Percentiles rank a stretch among this genome's conserved stretches.
These are phyloP conservation scores for Lophura nycthemera DNA, from an alignment of 2,113 vertebrate genomes.

Conservation along the genomic window DNA sequence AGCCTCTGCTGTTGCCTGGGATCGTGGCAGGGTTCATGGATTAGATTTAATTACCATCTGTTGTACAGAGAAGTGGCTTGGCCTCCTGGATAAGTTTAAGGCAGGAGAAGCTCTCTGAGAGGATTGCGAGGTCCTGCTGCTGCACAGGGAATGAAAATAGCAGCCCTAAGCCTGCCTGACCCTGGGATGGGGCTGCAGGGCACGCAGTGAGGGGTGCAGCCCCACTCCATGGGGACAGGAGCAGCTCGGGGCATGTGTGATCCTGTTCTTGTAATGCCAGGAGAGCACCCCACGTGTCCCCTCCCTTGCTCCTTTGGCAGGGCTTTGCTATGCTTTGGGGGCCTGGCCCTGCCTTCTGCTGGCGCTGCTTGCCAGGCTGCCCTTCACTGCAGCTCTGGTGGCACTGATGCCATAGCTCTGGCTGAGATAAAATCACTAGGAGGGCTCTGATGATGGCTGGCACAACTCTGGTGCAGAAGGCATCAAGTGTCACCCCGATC, in stretches of 20 bases:
- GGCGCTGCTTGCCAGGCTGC: no score
- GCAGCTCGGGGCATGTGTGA: accelerated
- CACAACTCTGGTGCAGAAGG: not conserved
- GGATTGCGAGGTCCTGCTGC: not conserved
- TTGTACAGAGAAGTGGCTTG: not conserved
- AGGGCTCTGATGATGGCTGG: not conserved
- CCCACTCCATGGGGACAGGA: not conserved
- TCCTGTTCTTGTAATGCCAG: accelerated
- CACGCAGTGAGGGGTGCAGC: not conserved
- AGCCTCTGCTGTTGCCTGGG: not conserved
- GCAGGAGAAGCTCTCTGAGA: conserved; percentile 21
- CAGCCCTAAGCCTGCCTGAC: not conserved
- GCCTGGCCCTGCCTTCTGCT: not conserved
- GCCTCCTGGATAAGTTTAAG: conserved; percentile 27
- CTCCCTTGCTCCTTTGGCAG: accelerated
- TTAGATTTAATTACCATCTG: conserved; percentile 46
- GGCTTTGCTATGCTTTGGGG: not conserved
- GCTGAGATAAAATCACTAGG: accelerated
- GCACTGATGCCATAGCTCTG: not conserved
- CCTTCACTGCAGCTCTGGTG: not conserved
- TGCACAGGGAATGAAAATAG: not conserved
- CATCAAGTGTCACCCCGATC: not conserved
- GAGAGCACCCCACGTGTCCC: accelerated
- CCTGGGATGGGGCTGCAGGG: not conserved
- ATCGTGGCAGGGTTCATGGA: not conserved